Conservation (phyloP, 2,113 vertebrate species). For the Pachypanchax playfairii region DNA sequence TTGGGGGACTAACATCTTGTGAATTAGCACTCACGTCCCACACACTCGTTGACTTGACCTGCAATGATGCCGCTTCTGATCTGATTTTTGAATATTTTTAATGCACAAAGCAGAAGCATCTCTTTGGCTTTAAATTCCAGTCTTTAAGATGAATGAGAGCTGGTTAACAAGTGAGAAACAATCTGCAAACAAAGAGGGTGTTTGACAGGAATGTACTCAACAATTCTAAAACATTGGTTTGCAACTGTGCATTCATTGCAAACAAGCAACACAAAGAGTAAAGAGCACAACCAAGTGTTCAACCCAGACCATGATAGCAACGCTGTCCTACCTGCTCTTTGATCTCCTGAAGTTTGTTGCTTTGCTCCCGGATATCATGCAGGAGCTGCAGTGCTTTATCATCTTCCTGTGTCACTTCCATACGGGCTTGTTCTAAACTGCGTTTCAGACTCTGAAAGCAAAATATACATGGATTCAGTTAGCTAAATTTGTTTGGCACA, state of each 20-base stretch:
- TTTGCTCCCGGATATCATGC: conserved; percentile 97
- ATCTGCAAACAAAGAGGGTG: background rate
- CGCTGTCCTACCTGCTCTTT: conserved; percentile 91
- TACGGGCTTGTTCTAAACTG: conserved; percentile 97
- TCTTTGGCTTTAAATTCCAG: background rate
- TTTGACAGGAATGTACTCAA: too few species aligned
- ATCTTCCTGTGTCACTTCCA: conserved; percentile 98
- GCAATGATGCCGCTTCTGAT: background rate
- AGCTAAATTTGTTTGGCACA: conserved; percentile 1
- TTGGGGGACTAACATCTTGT: conserved; percentile 8
- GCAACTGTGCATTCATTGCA: background rate
- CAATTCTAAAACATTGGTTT: too few species aligned
- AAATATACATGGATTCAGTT: too few species aligned
- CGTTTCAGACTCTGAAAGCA: conserved; percentile 93
- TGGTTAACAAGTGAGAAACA: background rate
- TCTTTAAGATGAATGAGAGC: background rate
- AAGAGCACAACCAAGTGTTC: background rate
- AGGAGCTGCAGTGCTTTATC: conserved; percentile 98
- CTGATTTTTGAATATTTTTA: background rate
- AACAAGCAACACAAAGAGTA: background rate
- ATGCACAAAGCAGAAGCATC: too few species aligned
- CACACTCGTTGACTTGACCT: conserved; percentile 32
- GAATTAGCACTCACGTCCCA: conserved; percentile 46
- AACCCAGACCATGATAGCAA: background rate
- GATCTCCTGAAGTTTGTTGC: conserved; percentile 98